These are phyloP conservation scores for Colinus virginianus DNA, from an alignment of 2,113 vertebrate species.

Conservation along the genomic window DNA sequence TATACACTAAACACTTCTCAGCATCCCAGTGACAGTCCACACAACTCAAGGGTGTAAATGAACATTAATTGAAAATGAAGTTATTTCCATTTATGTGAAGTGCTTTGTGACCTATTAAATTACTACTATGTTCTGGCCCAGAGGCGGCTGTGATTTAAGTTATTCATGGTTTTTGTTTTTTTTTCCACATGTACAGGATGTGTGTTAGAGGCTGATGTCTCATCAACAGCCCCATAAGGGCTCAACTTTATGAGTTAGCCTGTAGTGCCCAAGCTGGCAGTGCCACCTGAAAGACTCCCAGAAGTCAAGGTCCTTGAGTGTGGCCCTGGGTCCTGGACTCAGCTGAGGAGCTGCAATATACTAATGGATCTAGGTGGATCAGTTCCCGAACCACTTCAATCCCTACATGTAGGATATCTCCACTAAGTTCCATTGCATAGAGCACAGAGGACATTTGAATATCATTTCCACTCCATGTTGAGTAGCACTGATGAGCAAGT, in stretches of 20 bases:
- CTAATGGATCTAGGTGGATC: not conserved
- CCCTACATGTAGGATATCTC: not conserved
- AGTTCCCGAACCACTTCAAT: not conserved
- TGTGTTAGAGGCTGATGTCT: not conserved
- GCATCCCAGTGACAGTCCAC: not conserved
- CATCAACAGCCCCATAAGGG: not conserved
- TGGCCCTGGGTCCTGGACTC: not conserved
- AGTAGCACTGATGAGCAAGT: not conserved
- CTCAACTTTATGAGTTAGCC: not conserved
- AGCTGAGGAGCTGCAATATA: not conserved
- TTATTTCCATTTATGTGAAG: not conserved
- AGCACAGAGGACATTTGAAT: not conserved
- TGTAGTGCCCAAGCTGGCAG: not conserved
- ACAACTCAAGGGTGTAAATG: not conserved
- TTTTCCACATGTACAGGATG: not conserved
- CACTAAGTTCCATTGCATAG: not conserved
- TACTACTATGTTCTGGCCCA: not conserved
- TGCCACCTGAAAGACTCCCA: not conserved
- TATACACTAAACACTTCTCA: not conserved
- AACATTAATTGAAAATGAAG: not conserved
- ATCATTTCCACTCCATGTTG: not conserved
- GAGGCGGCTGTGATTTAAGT: not conserved
- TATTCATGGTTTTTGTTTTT: not conserved
- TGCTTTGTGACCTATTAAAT: not conserved
- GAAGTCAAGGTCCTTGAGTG: not conserved